Percentiles rank a stretch among this genome's conserved stretches.
phyloP scores from a whole-genome alignment of 35 echinoderm and acorn worm genomes.

The Heliocidaris tuberculata region DNA sequence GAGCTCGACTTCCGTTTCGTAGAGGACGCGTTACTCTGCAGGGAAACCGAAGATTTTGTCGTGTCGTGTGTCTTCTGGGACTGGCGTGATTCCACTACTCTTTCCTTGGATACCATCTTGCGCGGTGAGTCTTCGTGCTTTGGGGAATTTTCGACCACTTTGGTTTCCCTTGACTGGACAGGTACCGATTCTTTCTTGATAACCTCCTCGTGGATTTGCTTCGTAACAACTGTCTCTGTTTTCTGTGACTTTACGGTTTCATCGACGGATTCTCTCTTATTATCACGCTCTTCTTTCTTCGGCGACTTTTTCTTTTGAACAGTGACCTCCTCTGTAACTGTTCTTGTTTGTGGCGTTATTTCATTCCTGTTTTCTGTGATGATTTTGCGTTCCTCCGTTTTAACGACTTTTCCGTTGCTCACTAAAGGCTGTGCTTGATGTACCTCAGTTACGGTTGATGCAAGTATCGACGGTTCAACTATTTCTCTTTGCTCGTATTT shows the following conservation, averaged over 20 bases:
- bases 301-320: too few species aligned
- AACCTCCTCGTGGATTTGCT: too few species aligned
- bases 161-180: too few species aligned
- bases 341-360: not conserved
- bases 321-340: not conserved
- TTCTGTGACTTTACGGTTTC: too few species aligned
- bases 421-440: not conserved
- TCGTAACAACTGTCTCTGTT: too few species aligned
- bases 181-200: too few species aligned
- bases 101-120: not conserved
- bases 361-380: not conserved
- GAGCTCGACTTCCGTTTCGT: constrained; percentile 24
- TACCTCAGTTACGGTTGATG: not conserved
- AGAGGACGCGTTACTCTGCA: not conserved
- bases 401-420: not conserved
- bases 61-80: not conserved
- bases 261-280: too few species aligned
- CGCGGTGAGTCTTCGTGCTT: not conserved
- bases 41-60: constrained; percentile 1
- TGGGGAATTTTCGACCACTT: not conserved
- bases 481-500: not conserved
- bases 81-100: not conserved
- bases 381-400: not conserved
- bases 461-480: not conserved
- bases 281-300: not conserved